Base-by-base conservation (phyloP, 2,888 invertebrate genomes). In the Tetragonula carbonaria region DNA sequence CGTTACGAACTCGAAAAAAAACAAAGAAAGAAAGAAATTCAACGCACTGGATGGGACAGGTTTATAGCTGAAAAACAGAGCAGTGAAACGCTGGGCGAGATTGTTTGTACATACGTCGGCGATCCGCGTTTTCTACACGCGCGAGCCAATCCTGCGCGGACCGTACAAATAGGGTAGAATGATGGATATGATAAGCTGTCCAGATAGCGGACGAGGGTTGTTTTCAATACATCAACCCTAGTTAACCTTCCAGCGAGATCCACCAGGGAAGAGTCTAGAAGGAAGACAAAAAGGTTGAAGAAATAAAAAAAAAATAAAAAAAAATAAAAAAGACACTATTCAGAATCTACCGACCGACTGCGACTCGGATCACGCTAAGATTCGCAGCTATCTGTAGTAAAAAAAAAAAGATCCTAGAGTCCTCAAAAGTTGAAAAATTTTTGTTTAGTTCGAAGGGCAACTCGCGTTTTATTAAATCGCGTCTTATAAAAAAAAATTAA, bases 121-220 rank as follows among this genome's bases (percentile, higher is more conserved):
- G 80, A 86, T 83, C 78, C 65, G 73, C 77, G 79, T 80, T 84
- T 67, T 78, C 75, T 65, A 62, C 72, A 70, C 45, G 65, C 78
- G 65, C 78, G 78, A 76, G 80, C 62, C 68, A 74, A 77, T 71
- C 62, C 68, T 75, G 53, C 71, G 82, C 78, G 66, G 59, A 75
- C 79, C 67, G 78, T 89, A 89, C 90, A 90, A 90, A 90, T 90
- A 90, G 89, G 86, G 82, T 86, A 67, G 81, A 88, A 90, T 91
- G 92, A 91, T 92, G 90, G 89, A 91, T 91, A 91, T 88, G 92
- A 92, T 90, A 87, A 90, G 88, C 89, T 88, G 91, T 90, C 90
- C 87, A 90, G 90, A 92, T 91, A 91, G 80, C 83, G 83, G 82
- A 86, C 90, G 82, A 85, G 90, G 89, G 87, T 88, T 90, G 91